A percentile compares a stretch with the other conserved stretches of the same genome.
phyloP scores from a whole-genome alignment of 2,113 vertebrate genomes.

The Pelecanus crispus region DNA sequence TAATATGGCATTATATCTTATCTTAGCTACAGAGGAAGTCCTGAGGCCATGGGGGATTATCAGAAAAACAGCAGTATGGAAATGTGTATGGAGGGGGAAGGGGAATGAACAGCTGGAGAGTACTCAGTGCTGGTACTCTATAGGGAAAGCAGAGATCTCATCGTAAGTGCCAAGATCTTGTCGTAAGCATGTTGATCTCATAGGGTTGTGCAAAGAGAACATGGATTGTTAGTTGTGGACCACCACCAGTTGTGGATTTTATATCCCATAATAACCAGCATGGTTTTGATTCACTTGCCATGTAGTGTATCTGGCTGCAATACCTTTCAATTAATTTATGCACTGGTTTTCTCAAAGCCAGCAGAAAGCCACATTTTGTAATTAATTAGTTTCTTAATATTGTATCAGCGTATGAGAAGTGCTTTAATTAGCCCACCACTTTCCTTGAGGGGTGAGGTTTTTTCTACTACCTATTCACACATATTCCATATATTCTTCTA shows the following conservation, averaged over 20 bases:
- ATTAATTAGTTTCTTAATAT: constrained; percentile 10
- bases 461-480: not conserved
- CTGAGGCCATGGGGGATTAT: not conserved
- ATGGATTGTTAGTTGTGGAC: not conserved
- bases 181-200: not conserved
- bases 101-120: not conserved
- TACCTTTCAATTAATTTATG: not conserved
- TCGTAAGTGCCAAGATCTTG: not conserved
- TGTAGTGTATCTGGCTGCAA: not conserved
- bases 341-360: not conserved
- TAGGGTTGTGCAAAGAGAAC: not conserved
- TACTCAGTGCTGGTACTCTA: not conserved
- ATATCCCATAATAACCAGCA: not conserved
- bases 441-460: not conserved
- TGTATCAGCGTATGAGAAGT: not conserved
- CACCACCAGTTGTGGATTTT: not conserved
- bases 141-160: not conserved
- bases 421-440: not conserved
- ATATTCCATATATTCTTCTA: not conserved
- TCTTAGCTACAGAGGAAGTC: constrained; percentile 27
- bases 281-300: not conserved
- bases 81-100: not conserved
- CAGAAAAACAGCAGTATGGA: not conserved
- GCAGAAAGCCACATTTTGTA: not conserved
- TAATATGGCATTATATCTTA: constrained; percentile 1